Conservation (phyloP, 1,140 invertebrate genomes). For the Subanguina moxae region DNA sequence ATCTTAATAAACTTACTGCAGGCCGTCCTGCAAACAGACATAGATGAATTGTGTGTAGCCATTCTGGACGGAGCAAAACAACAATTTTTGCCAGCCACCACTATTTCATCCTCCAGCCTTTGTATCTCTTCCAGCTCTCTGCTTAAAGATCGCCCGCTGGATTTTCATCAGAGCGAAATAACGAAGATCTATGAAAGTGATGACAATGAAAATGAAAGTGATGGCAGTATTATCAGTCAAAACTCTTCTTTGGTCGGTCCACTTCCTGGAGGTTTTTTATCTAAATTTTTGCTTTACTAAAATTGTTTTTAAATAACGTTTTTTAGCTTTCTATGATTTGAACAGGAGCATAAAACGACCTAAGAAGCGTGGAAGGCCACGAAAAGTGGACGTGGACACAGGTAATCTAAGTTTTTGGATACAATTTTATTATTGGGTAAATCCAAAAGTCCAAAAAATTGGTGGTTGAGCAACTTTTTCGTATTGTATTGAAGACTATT, state of each 20-base stretch:
- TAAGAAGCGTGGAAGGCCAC: conserved; percentile 46
- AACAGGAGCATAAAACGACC: conserved; percentile 15
- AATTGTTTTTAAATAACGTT: too few relatives aligned
- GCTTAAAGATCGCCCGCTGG: conserved; percentile 22
- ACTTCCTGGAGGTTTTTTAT: neutral
- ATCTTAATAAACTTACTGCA: conserved; percentile 28
- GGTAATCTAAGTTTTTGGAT: too few relatives aligned
- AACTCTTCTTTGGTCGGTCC: conserved; percentile 22
- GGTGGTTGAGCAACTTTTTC: too few relatives aligned
- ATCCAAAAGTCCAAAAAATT: too few relatives aligned
- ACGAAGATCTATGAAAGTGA: conserved; percentile 45
- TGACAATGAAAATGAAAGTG: conserved; percentile 45
- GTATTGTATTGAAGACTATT: too few relatives aligned
- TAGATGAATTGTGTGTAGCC: conserved; percentile 42
- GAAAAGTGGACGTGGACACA: conserved; percentile 47
- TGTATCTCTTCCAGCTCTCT: conserved; percentile 32
- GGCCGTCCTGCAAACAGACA: conserved; percentile 37
- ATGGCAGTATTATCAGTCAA: conserved; percentile 27
- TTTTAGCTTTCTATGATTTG: conserved; percentile 10
- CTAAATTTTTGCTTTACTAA: conserved; percentile 12
- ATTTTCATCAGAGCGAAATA: conserved; percentile 14
- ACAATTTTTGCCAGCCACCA: conserved; percentile 33
- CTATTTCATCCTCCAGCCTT: neutral
- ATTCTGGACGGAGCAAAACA: conserved; percentile 54
- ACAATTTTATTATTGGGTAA: too few relatives aligned